phyloP scores from a whole-genome alignment of 2,113 vertebrate genomes.

The Nansenia antarctica region DNA sequence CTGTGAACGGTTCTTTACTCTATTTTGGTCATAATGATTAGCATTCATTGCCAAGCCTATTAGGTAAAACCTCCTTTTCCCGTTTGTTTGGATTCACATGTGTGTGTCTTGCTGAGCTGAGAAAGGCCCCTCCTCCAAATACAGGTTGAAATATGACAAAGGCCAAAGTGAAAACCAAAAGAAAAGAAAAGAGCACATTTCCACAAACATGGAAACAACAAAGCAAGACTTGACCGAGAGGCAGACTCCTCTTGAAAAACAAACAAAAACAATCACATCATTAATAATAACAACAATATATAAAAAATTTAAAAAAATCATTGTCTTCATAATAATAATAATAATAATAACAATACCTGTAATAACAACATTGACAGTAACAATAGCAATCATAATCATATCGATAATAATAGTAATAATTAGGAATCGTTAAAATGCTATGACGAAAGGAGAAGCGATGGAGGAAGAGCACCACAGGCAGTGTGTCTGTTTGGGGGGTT shows the following conservation, averaged over 20 bases:
- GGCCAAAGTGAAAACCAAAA: conserved; percentile 19
- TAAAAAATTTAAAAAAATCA: conserved; percentile 51
- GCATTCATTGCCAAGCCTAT: no score
- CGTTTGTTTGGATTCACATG: no score
- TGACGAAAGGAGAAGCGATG: conserved; percentile 78
- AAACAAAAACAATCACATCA: conserved; percentile 68
- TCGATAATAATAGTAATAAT: conserved; percentile 81
- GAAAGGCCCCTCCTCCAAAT: conserved; percentile 48
- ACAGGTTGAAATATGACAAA: conserved; percentile 55
- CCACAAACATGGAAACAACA: conserved; percentile 64
- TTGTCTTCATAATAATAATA: conserved; percentile 79
- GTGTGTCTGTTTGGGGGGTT: conserved; percentile 63
- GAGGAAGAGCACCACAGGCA: conserved; percentile 82
- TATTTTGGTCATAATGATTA: no score
- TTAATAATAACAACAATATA: conserved; percentile 75
- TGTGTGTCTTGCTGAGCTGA: conserved; percentile 31
- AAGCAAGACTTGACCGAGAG: conserved; percentile 52
- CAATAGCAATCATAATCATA: no score
- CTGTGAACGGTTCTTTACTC: background rate
- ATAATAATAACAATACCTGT: conserved; percentile 80
- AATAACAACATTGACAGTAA: conserved; percentile 83
- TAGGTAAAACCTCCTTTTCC: no score
- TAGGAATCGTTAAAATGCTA: conserved; percentile 82
- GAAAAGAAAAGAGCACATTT: conserved; percentile 54
- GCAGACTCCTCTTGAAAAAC: conserved; percentile 58